phyloP scores from a whole-genome alignment of 2,888 invertebrate genomes.

The Gastracanthus pulcherrimus region DNA sequence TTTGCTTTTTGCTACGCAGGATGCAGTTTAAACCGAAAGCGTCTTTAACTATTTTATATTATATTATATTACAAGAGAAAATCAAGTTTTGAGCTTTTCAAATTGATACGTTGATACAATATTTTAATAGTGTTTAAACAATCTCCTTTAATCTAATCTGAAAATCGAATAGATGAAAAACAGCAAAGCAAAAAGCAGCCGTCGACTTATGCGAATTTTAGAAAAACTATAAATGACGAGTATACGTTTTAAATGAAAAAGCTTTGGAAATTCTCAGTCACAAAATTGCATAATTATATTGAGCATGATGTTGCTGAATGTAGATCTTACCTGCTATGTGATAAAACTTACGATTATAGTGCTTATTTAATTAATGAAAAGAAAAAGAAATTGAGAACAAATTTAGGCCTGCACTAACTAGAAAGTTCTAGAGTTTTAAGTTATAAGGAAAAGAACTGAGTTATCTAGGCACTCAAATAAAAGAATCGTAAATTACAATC shows the following conservation, averaged over 20 bases:
- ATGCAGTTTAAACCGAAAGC: conserved; percentile 44
- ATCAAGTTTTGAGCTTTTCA: conserved; percentile 21
- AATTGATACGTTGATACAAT: background rate
- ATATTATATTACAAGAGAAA: conserved; percentile 23
- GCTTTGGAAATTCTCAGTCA: conserved; percentile 21
- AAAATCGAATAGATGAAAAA: background rate
- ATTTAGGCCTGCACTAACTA: background rate
- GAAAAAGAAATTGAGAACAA: background rate
- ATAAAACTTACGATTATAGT: conserved; percentile 34
- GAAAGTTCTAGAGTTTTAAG: conserved; percentile 25
- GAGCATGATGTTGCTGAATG: conserved; percentile 9
- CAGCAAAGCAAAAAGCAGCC: background rate
- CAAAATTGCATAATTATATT: conserved; percentile 24
- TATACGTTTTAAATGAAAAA: conserved; percentile 12
- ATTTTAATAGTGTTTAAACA: background rate
- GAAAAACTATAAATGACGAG: background rate
- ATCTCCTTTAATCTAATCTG: background rate
- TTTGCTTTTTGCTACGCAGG: conserved; percentile 47
- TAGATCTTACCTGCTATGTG: conserved; percentile 35
- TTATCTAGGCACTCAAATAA: conserved; percentile 12
- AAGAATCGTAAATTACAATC: conserved; percentile 2
- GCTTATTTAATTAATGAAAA: conserved; percentile 12
- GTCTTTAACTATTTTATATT: conserved; percentile 33
- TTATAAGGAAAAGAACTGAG: conserved; percentile 14
- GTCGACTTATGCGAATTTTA: background rate